A percentile compares a stretch with the other conserved stretches of the same genome.
Conservation (phyloP, 2,113 vertebrate genomes). For the Thunnus thynnus region DNA sequence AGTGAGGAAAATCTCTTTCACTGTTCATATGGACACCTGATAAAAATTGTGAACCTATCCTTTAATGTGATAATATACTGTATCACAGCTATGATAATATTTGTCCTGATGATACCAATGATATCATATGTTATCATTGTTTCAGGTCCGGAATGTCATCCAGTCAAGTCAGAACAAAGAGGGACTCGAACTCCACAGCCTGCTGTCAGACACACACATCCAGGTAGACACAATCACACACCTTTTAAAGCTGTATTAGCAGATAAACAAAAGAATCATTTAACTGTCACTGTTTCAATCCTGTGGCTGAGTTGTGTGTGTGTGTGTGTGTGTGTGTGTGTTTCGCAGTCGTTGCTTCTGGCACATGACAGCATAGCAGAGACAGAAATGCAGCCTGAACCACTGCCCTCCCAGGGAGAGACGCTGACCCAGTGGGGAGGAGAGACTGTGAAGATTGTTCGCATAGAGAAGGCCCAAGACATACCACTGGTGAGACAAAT, state of each 20-base stretch:
- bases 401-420: conserved; percentile 87
- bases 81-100: background rate
- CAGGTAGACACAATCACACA: conserved; percentile 85
- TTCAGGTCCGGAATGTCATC: conserved; percentile 90
- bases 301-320: background rate
- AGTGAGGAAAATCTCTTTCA: too few species aligned
- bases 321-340: conserved; percentile 18
- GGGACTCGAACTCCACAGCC: conserved; percentile 90
- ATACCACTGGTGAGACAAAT: conserved; percentile 91
- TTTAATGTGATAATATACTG: background rate
- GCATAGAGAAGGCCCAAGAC: conserved; percentile 96
- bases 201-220: conserved; percentile 91
- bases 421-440: conserved; percentile 93
- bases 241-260: background rate
- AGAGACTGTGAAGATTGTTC: conserved; percentile 96
- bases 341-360: conserved; percentile 89
- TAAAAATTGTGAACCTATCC: too few species aligned
- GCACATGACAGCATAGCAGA: conserved; percentile 96
- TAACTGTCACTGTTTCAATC: background rate
- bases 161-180: conserved; percentile 93
- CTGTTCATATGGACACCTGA: too few species aligned
- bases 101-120: background rate
- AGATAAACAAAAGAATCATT: background rate
- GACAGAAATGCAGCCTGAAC: conserved; percentile 94
- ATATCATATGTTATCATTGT: conserved; percentile 3